Percentiles rank a stretch among this genome's conserved stretches.
These are phyloP conservation scores for Balaeniceps rex DNA, from an alignment of 2,113 vertebrate species.

Conservation along the genomic window DNA sequence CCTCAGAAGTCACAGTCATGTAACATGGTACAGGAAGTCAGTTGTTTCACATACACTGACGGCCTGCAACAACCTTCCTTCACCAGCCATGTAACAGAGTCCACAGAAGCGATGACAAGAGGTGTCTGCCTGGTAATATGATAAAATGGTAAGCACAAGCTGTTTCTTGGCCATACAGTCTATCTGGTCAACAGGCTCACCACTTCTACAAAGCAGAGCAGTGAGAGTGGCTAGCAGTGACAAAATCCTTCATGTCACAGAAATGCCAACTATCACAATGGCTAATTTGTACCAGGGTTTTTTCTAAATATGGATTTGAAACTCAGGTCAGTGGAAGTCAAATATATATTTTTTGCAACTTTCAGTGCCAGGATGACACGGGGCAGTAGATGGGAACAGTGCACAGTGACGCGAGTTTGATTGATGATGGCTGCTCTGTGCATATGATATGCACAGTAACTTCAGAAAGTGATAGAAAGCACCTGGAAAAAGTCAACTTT, in stretches of 20 bases:
- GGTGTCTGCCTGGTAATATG: not conserved
- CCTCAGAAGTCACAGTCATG: not conserved
- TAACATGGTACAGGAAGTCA: not conserved
- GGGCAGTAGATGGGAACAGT: not conserved
- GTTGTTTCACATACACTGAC: not conserved
- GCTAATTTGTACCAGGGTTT: not conserved
- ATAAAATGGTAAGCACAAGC: not conserved
- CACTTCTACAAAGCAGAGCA: not conserved
- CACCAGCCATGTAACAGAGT: not conserved
- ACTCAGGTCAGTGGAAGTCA: not conserved
- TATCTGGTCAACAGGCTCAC: not conserved
- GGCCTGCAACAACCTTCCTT: not conserved
- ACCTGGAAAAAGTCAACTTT: not conserved
- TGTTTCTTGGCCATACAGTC: not conserved
- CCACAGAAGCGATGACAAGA: not conserved
- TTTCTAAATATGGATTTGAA: not conserved
- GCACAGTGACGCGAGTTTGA: not conserved
- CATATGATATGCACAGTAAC: not conserved
- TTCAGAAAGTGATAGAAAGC: slow-evolving; percentile 17
- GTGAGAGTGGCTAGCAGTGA: not conserved
- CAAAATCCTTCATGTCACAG: not conserved
- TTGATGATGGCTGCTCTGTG: not conserved
- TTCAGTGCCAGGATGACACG: not conserved
- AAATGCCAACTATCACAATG: not conserved
- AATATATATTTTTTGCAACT: not conserved